Conservation (phyloP, 2,797 vertebrate species). For the Pogonophryne albipinna region DNA sequence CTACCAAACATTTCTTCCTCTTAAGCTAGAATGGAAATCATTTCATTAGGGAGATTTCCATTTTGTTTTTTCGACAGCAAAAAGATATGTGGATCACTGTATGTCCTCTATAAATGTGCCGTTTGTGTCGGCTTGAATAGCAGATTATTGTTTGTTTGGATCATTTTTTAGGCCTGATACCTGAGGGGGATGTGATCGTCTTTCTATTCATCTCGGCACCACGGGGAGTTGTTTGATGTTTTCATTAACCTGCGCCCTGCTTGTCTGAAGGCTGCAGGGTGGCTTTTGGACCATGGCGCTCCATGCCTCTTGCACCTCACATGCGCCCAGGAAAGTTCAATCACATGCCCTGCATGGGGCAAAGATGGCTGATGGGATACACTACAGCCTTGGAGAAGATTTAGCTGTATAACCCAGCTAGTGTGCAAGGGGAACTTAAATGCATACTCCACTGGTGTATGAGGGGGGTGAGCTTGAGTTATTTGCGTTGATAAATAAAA, state of each 20-base stretch:
- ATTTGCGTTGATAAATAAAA: constrained; percentile 52
- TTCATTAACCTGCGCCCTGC: constrained; percentile 79
- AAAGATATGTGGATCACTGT: constrained; percentile 11
- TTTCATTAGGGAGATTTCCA: constrained; percentile 44
- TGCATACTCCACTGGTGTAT: constrained; percentile 32
- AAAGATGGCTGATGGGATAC: constrained; percentile 48
- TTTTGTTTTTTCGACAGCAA: constrained; percentile 19
- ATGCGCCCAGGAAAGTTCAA: constrained; percentile 74
- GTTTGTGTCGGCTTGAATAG: constrained; percentile 37
- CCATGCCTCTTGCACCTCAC: constrained; percentile 55
- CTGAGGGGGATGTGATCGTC: constrained; percentile 46
- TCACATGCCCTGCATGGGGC: constrained; percentile 71
- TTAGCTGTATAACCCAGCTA: constrained; percentile 56
- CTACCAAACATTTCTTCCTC: constrained; percentile 34
- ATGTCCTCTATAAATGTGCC: constrained; percentile 47
- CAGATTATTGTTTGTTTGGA: constrained; percentile 59
- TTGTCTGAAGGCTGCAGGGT: constrained; percentile 62
- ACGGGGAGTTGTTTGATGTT: constrained; percentile 76
- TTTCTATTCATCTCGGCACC: constrained; percentile 62
- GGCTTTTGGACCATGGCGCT: constrained; percentile 57
- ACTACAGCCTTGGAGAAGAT: constrained; percentile 64
- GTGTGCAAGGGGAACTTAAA: constrained; percentile 37
- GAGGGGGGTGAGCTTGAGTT: constrained; percentile 23
- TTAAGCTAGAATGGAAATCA: constrained; percentile 39
- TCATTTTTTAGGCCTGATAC: constrained; percentile 40